Conservation (phyloP, 2,113 vertebrate species). For the Phodopus roborovskii region DNA sequence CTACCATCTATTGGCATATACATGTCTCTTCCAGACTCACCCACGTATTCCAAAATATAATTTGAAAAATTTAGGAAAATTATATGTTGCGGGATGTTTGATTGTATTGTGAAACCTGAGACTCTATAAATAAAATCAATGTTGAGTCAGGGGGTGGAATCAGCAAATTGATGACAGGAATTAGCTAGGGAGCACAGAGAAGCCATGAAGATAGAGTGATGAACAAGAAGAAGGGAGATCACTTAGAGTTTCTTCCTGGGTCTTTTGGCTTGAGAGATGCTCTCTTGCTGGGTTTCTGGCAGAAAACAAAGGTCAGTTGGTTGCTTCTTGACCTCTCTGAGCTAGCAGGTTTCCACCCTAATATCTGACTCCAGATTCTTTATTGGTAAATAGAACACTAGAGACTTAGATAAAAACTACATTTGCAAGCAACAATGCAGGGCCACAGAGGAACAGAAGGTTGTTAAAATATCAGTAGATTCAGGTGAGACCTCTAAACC, state of each 20-base stretch:
- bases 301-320: not conserved
- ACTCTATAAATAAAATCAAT: no score
- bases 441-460: no score
- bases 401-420: no score
- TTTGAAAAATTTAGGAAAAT: not conserved
- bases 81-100: not conserved
- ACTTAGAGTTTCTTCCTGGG: no score
- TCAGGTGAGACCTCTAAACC: not conserved
- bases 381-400: no score
- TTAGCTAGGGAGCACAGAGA: not conserved
- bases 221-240: no score
- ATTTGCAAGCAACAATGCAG: no score
- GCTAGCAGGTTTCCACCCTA: not conserved
- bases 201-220: not conserved
- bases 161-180: not conserved
- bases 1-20: not conserved
- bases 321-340: not conserved
- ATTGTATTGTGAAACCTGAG: no score
- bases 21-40: not conserved
- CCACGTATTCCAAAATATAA: not conserved
- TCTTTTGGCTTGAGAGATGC: no score
- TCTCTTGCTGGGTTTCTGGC: not conserved
- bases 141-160: no score
- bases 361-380: no score
- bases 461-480: not conserved